A percentile compares a stretch with the other conserved stretches of the same genome.
Evolutionary conservation across 2,797 vertebrate genomes (phyloP).

Genomic region (Sebastes trivittatus): DNA sequence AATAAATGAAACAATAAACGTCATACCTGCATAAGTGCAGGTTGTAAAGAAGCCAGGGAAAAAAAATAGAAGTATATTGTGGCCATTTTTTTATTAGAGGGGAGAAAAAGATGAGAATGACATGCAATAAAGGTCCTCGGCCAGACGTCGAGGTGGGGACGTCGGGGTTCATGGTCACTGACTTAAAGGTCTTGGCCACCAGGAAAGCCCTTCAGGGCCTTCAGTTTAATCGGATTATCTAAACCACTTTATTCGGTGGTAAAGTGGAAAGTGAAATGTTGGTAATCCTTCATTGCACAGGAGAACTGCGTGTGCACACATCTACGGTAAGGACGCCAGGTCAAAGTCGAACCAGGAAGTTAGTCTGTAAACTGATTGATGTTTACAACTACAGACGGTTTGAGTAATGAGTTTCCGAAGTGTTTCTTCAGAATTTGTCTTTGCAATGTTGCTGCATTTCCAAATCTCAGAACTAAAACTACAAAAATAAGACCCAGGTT

Average conservation of each 20-base stretch:
- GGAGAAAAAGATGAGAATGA: background rate
- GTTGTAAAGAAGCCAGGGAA: background rate
- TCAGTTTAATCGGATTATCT: background rate
- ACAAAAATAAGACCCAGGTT: background rate
- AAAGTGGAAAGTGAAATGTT: background rate
- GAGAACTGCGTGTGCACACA: background rate
- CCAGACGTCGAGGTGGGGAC: background rate
- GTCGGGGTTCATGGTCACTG: background rate
- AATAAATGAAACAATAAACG: background rate
- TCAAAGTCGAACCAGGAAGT: background rate
- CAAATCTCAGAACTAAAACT: background rate
- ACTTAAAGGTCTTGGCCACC: background rate
- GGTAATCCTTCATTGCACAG: background rate
- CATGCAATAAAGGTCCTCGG: background rate
- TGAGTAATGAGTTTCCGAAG: background rate
- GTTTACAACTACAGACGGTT: background rate
- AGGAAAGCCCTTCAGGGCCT: background rate
- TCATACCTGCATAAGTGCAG: background rate
- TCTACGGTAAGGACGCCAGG: background rate
- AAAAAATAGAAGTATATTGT: background rate
- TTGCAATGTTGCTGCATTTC: background rate
- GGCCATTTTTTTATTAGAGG: background rate
- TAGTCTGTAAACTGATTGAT: background rate
- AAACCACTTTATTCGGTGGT: background rate
- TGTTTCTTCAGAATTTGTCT: background rate